A percentile compares a stretch with the other conserved stretches of the same genome.
These are phyloP conservation scores for Spondyliosoma cantharus DNA, from an alignment of 2,797 vertebrate genomes.

Conservation along the genomic window DNA sequence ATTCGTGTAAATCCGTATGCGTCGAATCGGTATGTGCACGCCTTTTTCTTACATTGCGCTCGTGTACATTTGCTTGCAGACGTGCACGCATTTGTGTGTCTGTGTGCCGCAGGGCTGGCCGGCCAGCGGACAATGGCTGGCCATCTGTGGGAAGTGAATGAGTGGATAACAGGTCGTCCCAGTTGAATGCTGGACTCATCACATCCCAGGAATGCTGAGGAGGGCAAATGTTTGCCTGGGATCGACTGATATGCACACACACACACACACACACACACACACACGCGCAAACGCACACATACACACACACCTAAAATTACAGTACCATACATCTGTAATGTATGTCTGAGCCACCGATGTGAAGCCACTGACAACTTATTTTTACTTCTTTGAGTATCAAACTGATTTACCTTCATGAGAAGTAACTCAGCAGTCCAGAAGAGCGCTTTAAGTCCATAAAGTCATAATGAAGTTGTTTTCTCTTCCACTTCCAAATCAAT, in stretches of 20 bases:
- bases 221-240: conserved; percentile 79
- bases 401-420: not conserved
- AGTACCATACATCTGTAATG: conserved; percentile 17
- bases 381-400: not conserved
- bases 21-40: not conserved
- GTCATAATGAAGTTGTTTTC: not conserved
- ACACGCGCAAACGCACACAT: not conserved
- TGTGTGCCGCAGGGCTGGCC: conserved; percentile 26
- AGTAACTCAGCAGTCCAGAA: not conserved
- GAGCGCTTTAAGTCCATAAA: not conserved
- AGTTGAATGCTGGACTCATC: conserved; percentile 81
- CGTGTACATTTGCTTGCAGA: conserved; percentile 38
- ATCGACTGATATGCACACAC: conserved; percentile 69
- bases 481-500: not conserved
- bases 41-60: conserved; percentile 11
- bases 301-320: conserved; percentile 32
- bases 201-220: conserved; percentile 82
- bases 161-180: conserved; percentile 79
- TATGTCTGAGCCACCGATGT: conserved; percentile 8
- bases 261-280: conserved; percentile 11
- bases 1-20: not conserved
- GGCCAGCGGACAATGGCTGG: conserved; percentile 67
- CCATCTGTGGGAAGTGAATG: conserved; percentile 81
- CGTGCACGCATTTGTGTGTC: conserved; percentile 17
- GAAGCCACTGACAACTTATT: not conserved